These are phyloP conservation scores for Trichomycterus rosablanca DNA, from an alignment of 2,113 vertebrate genomes.

Conservation along the genomic window DNA sequence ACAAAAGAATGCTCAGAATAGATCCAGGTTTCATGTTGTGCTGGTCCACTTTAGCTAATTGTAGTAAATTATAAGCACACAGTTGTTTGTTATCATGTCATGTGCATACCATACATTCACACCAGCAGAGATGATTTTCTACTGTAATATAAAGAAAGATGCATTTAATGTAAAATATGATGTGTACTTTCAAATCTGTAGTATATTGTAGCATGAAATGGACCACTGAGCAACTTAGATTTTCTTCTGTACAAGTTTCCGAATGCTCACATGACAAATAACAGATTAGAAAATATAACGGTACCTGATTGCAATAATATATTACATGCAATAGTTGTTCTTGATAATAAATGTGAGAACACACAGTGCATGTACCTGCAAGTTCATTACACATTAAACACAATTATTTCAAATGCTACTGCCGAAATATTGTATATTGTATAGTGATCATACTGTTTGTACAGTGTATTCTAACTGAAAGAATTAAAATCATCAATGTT, in stretches of 20 bases:
- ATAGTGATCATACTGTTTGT: constrained; percentile 26
- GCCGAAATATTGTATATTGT: constrained; percentile 26
- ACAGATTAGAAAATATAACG: too few species aligned
- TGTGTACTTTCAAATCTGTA: constrained; percentile 6
- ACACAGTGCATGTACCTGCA: too few species aligned
- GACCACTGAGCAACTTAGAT: too few species aligned
- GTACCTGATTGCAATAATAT: too few species aligned
- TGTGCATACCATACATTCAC: background rate
- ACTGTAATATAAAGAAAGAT: background rate
- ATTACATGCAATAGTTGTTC: too few species aligned
- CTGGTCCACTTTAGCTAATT: constrained; percentile 10
- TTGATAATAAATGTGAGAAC: too few species aligned
- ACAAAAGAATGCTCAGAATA: too few species aligned
- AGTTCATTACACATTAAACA: constrained; percentile 11
- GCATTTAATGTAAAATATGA: constrained; percentile 1
- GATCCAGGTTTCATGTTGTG: constrained; percentile 8
- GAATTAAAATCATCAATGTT: constrained; percentile 9
- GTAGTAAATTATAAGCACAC: background rate
- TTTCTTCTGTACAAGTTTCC: background rate
- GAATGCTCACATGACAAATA: background rate
- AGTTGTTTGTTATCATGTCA: background rate
- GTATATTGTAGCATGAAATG: constrained; percentile 5
- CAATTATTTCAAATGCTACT: constrained; percentile 1
- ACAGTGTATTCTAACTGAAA: constrained; percentile 25
- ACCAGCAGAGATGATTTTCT: constrained; percentile 10